Conservation (phyloP, 2,113 vertebrate species). For the Stegastes partitus region DNA sequence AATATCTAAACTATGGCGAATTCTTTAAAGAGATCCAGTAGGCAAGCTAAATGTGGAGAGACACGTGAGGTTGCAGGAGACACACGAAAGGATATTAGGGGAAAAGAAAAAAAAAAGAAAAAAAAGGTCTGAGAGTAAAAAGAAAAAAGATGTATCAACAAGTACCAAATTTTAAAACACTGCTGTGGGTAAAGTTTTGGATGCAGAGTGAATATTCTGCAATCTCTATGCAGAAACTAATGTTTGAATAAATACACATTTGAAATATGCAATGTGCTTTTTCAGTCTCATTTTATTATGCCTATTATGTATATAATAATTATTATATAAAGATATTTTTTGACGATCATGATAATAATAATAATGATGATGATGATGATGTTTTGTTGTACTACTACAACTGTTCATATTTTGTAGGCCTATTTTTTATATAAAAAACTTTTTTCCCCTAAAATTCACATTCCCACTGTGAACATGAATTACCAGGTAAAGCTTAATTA, state of each 20-base stretch:
- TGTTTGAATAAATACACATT: too few species aligned
- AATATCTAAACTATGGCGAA: constrained; percentile 75
- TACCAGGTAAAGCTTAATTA: not conserved
- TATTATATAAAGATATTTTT: not conserved
- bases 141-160: not conserved
- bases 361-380: not conserved
- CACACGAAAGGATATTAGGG: not conserved
- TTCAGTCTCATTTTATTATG: too few species aligned
- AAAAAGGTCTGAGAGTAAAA: not conserved
- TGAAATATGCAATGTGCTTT: too few species aligned
- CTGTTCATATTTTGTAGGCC: not conserved
- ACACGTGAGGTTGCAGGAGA: constrained; percentile 17
- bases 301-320: too few species aligned
- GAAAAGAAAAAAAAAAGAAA: not conserved
- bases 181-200: not conserved
- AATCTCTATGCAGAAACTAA: too few species aligned
- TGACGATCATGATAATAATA: constrained; percentile 20
- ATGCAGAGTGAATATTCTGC: not conserved
- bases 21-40: constrained; percentile 49
- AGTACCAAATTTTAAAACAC: not conserved
- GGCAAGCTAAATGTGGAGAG: constrained; percentile 39
- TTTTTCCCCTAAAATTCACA: not conserved
- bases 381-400: not conserved
- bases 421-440: not conserved
- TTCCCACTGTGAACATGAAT: not conserved